Percentiles rank a stretch among this genome's conserved stretches.
These are phyloP conservation scores for Neolamprologus brichardi DNA, from an alignment of 2,113 vertebrate species.

Conservation along the genomic window DNA sequence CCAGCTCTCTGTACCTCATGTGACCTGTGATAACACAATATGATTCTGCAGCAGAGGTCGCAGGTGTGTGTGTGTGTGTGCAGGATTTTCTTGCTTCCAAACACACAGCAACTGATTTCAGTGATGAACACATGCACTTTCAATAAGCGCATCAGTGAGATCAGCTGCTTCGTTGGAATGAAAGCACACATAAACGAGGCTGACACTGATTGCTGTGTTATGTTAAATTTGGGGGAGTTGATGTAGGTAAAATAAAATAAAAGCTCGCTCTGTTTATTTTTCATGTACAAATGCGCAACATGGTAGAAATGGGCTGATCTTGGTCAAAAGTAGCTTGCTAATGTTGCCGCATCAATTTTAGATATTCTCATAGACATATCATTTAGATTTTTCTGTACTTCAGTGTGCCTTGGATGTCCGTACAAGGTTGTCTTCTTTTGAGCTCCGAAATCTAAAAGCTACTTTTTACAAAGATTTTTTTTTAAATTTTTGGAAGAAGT, in stretches of 20 bases:
- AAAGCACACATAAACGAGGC: neutral
- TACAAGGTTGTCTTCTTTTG: conserved; percentile 30
- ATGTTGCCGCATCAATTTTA: neutral
- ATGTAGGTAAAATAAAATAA: neutral
- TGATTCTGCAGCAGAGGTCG: conserved; percentile 8
- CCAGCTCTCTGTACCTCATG: neutral
- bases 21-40: neutral
- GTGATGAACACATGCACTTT: neutral
- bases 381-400: conserved; percentile 12
- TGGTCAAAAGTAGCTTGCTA: conserved; percentile 10
- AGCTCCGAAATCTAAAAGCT: conserved; percentile 7
- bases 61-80: neutral
- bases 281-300: conserved; percentile 16
- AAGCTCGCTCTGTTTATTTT: neutral
- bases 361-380: conserved; percentile 15
- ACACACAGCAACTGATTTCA: neutral
- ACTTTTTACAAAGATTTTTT: neutral
- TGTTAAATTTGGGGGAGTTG: neutral
- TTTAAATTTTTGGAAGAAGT: neutral
- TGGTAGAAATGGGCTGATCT: neutral
- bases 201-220: neutral
- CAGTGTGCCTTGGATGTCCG: conserved; percentile 48
- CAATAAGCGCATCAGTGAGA: neutral
- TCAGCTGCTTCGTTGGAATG: neutral
- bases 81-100: neutral